Evolutionary conservation across 1,140 invertebrate species (phyloP).

Genomic region (Venturia canescens): DNA sequence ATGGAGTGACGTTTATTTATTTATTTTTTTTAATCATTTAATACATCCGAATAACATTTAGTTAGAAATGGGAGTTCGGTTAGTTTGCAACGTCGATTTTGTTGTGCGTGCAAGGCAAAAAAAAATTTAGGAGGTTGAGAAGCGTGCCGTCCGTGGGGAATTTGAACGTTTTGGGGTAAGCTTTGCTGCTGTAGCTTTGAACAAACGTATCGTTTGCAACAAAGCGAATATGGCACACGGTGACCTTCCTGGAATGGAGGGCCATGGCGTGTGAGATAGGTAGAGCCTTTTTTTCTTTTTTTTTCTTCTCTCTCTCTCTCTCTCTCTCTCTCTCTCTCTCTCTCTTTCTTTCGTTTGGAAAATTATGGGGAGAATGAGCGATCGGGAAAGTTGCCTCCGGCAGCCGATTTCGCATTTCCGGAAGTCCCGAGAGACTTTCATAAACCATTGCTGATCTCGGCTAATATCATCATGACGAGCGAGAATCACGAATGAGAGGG

Average conservation of each 20-base stretch:
- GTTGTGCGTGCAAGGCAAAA: neutral
- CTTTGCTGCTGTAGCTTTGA: neutral
- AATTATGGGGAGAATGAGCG: neutral
- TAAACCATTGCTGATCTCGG: neutral
- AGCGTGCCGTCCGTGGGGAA: neutral
- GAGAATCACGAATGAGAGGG: neutral
- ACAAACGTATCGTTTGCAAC: neutral
- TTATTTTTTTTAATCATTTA: no score
- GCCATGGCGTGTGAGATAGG: neutral
- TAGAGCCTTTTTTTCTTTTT: neutral
- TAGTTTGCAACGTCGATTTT: no score
- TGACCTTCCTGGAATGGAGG: neutral
- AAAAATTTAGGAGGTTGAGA: neutral
- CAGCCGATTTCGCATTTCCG: neutral
- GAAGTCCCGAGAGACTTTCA: neutral
- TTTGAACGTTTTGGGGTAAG: neutral
- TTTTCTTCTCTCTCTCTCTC: no score
- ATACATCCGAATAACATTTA: no score
- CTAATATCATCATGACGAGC: neutral
- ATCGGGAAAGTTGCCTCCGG: neutral
- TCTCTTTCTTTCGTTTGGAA: no score
- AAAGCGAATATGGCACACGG: neutral
- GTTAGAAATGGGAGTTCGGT: no score
- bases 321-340: no score
- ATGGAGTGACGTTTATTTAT: no score